These are phyloP conservation scores for Aix galericulata DNA, from an alignment of 2,113 vertebrate genomes.

Conservation along the genomic window DNA sequence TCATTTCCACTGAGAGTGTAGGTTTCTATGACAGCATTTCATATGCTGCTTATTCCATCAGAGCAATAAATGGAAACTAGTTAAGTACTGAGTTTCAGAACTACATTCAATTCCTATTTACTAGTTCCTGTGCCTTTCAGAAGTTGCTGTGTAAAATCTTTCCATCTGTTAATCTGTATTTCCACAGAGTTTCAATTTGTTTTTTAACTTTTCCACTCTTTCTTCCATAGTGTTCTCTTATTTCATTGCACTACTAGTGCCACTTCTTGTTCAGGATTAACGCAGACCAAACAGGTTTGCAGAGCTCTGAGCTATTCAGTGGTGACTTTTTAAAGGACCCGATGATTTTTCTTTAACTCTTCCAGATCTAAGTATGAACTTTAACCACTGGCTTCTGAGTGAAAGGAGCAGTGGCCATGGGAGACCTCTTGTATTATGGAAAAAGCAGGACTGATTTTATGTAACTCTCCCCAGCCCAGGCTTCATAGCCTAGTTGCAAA, in stretches of 20 bases:
- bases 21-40: neutral
- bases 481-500: neutral
- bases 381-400: neutral
- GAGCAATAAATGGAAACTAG: neutral
- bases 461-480: neutral
- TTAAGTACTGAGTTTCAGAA: neutral
- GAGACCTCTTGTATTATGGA: neutral
- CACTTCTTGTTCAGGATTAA: neutral
- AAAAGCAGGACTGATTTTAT: neutral
- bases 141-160: neutral
- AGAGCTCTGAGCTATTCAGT: neutral
- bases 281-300: neutral
- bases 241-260: neutral
- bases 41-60: neutral
- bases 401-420: neutral
- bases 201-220: neutral
- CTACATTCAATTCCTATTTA: neutral
- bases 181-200: neutral
- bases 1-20: neutral
- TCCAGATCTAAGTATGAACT: neutral
- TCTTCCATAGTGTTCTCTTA: neutral
- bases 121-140: neutral
- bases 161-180: neutral
- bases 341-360: neutral
- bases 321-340: neutral